Evolutionary conservation across 2,888 invertebrate species (phyloP).

Genomic region (Philopedon plagiatum): DNA sequence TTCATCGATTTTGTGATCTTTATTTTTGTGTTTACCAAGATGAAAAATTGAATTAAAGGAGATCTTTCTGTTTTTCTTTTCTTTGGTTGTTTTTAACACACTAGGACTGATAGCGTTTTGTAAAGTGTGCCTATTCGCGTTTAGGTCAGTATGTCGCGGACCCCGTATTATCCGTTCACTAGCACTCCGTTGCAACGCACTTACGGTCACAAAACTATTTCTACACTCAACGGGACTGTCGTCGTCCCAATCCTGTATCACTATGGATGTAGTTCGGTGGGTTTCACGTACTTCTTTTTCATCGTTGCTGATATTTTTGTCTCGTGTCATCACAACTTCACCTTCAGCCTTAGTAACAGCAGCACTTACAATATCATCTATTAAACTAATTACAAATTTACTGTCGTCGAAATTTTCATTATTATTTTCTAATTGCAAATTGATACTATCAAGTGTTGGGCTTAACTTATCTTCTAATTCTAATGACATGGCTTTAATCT

Average conservation of each 20-base stretch:
- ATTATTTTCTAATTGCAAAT: conserved; percentile 32
- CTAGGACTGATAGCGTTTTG: background rate
- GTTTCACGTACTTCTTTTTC: conserved; percentile 51
- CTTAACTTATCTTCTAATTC: conserved; percentile 42
- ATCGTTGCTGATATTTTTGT: conserved; percentile 50
- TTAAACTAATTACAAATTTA: conserved; percentile 50
- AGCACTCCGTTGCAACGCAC: conserved; percentile 50
- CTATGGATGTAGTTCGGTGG: conserved; percentile 55
- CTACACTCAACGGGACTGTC: conserved; percentile 50
- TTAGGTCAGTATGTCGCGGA: conserved; percentile 52
- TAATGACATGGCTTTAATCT: conserved; percentile 53
- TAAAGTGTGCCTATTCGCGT: conserved; percentile 49
- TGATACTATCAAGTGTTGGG: conserved; percentile 32
- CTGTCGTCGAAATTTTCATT: conserved; percentile 43
- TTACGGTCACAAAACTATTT: conserved; percentile 51
- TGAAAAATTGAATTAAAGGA: conserved; percentile 60
- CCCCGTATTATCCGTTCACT: conserved; percentile 51
- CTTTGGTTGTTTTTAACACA: conserved; percentile 46
- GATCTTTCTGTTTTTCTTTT: conserved; percentile 59
- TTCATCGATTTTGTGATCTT: conserved; percentile 58
- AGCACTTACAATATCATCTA: conserved; percentile 55
- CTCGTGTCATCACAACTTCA: conserved; percentile 54
- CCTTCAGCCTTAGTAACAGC: conserved; percentile 53
- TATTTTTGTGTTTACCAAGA: conserved; percentile 55
- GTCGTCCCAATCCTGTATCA: conserved; percentile 53